Evolutionary conservation across 2,113 vertebrate genomes (phyloP).

Genomic region (Tauraco erythrolophus): DNA sequence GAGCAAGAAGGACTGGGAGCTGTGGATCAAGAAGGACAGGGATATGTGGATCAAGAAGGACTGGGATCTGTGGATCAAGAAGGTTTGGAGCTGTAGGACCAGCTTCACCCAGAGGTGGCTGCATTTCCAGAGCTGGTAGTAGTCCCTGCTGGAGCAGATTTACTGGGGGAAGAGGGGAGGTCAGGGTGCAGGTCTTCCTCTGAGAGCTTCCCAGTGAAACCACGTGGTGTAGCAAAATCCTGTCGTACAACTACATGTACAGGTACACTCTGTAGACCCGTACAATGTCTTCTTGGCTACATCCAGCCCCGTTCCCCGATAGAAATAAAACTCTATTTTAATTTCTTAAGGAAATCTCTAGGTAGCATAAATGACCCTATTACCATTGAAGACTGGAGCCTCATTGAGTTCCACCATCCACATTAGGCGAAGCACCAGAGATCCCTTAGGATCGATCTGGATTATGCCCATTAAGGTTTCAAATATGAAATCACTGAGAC

Average conservation of each 20-base stretch:
- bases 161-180: neutral
- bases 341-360: neutral
- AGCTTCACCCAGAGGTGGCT: neutral
- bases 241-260: accelerated
- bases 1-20: neutral
- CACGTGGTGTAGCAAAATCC: neutral
- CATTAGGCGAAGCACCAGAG: neutral
- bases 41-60: too few relatives aligned
- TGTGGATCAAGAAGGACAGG: neutral
- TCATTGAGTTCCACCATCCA: neutral
- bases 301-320: neutral
- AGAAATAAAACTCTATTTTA: neutral
- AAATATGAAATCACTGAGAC: neutral
- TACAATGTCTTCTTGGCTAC: neutral
- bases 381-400: neutral
- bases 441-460: neutral
- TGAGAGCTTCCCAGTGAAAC: neutral
- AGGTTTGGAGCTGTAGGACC: neutral
- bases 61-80: neutral
- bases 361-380: neutral
- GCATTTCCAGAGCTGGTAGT: neutral
- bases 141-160: neutral
- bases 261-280: neutral
- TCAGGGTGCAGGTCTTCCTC: neutral
- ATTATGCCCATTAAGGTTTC: neutral